Evolutionary conservation across 2,888 invertebrate genomes (phyloP).

Genomic region (Incurvaria masculella): DNA sequence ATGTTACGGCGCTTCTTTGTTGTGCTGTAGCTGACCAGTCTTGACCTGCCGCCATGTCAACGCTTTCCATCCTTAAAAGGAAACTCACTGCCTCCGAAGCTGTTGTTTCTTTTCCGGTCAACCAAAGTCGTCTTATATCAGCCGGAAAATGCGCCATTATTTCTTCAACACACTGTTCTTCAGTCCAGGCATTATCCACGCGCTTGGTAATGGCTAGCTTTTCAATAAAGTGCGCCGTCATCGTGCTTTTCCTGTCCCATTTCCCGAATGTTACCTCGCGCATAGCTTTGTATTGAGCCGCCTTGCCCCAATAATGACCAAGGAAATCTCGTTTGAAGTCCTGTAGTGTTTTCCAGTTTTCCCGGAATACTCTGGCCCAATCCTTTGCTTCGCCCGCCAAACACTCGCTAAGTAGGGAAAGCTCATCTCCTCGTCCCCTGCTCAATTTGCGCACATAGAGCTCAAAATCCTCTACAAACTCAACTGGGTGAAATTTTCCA

Average conservation of each 20-base stretch:
- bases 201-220: background rate
- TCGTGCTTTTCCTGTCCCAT: background rate
- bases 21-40: background rate
- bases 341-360: background rate
- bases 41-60: background rate
- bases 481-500: background rate
- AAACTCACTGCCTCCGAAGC: background rate
- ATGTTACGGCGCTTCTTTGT: background rate
- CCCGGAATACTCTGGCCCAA: slow-evolving; percentile 1
- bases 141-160: slow-evolving; percentile 2
- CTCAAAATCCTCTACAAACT: slow-evolving; percentile 1
- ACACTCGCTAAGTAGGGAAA: background rate
- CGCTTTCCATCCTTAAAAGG: background rate
- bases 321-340: slow-evolving; percentile 2
- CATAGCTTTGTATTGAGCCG: background rate
- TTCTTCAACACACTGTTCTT: background rate
- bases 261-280: background rate
- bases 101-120: background rate
- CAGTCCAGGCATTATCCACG: background rate
- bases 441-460: background rate
- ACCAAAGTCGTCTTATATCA: background rate
- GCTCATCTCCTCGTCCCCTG: background rate
- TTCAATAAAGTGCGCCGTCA: background rate
- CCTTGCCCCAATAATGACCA: slow-evolving; percentile 2
- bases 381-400: slow-evolving; percentile 1